These are phyloP conservation scores for Colletes gigas DNA, from an alignment of 1,140 invertebrate genomes.

Conservation along the genomic window DNA sequence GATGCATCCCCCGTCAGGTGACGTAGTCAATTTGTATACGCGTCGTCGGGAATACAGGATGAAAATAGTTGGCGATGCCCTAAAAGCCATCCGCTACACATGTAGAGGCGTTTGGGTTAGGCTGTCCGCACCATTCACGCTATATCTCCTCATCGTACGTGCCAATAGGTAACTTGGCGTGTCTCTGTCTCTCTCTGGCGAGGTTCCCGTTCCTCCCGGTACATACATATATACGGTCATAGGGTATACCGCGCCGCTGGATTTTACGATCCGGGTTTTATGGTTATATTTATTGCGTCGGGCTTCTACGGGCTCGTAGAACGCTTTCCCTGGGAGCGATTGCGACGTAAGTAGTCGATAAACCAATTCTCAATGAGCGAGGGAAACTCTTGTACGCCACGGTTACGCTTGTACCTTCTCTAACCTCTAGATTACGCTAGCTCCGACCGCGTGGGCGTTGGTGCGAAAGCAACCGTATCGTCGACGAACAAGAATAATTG, in stretches of 20 bases:
- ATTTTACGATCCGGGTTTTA: slow-evolving; percentile 69
- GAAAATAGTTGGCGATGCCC: slow-evolving; percentile 45
- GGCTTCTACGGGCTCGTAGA: slow-evolving; percentile 49
- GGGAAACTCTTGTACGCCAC: slow-evolving; percentile 59
- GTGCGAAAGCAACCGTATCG: not conserved
- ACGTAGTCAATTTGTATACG: not conserved
- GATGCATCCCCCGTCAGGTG: not conserved
- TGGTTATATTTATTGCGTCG: slow-evolving; percentile 71
- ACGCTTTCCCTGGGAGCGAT: slow-evolving; percentile 66
- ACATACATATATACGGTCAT: slow-evolving; percentile 11
- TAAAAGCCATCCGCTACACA: slow-evolving; percentile 51
- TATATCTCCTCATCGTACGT: slow-evolving; percentile 68
- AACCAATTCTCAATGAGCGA: slow-evolving; percentile 72
- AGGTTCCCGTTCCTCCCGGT: not conserved
- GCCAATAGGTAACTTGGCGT: slow-evolving; percentile 58
- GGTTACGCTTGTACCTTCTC: slow-evolving; percentile 52
- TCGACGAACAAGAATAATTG: slow-evolving; percentile 14
- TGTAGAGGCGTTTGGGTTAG: slow-evolving; percentile 51
- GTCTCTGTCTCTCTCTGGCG: too few species aligned
- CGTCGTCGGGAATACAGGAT: slow-evolving; percentile 6
- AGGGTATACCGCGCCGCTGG: slow-evolving; percentile 45
- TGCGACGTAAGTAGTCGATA: slow-evolving; percentile 73
- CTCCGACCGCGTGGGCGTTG: not conserved
- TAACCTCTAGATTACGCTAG: not conserved
- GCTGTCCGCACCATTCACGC: slow-evolving; percentile 47